Percentiles rank a stretch among this genome's conserved stretches.
Conservation (phyloP, 1,140 invertebrate genomes). For the Daktulosphaira vitifoliae region DNA sequence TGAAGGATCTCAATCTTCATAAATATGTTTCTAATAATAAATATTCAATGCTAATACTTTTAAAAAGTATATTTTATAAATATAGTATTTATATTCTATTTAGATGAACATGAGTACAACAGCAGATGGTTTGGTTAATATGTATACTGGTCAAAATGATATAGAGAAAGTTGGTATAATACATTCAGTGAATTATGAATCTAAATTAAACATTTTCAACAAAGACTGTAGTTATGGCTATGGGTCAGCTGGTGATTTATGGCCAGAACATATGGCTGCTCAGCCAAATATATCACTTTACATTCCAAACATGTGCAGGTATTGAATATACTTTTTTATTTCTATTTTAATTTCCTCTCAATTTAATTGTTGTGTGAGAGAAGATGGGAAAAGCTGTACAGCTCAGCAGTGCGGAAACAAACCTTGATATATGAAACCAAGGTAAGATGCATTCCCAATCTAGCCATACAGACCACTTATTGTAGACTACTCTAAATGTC, state of each 20-base stretch:
- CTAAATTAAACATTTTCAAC: constrained; percentile 52
- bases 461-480: too few relatives aligned
- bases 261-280: constrained; percentile 52
- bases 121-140: constrained; percentile 48
- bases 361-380: too few relatives aligned
- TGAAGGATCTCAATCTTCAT: too few relatives aligned
- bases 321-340: not conserved
- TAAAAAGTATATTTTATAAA: not conserved
- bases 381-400: too few relatives aligned
- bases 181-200: constrained; percentile 58
- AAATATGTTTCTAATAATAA: too few relatives aligned
- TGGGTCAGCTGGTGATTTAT: constrained; percentile 70
- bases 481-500: too few relatives aligned
- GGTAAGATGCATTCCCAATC: too few relatives aligned
- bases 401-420: too few relatives aligned
- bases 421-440: too few relatives aligned
- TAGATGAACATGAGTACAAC: constrained; percentile 21
- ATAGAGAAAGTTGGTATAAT: constrained; percentile 56
- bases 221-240: constrained; percentile 51
- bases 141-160: constrained; percentile 56
- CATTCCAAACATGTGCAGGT: constrained; percentile 60
- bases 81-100: not conserved
- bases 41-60: too few relatives aligned
- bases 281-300: constrained; percentile 51
- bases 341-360: too few relatives aligned